phyloP scores from a whole-genome alignment of 2,797 vertebrate species.

The Phoxinus dragarum region DNA sequence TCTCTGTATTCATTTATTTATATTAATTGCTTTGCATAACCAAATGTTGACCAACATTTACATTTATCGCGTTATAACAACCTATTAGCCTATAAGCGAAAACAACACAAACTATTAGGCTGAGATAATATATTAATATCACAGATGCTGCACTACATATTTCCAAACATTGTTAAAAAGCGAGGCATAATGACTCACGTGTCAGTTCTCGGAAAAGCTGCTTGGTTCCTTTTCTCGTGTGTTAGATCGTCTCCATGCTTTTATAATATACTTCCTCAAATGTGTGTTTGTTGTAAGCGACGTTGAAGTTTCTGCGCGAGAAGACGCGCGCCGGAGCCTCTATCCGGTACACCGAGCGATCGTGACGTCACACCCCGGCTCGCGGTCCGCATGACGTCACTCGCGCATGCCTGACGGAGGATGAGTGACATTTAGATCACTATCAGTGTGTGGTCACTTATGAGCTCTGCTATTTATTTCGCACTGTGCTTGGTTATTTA shows the following conservation, averaged over 20 bases:
- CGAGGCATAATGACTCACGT: conserved; percentile 69
- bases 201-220: conserved; percentile 66
- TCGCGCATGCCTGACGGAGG: background rate
- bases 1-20: background rate
- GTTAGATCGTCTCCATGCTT: conserved; percentile 75
- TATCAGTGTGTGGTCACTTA: background rate
- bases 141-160: background rate
- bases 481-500: too few species aligned
- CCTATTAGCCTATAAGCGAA: too few species aligned
- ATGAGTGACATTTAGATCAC: conserved; percentile 1
- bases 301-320: conserved; percentile 69
- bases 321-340: conserved; percentile 61
- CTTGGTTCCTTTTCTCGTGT: conserved; percentile 49
- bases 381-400: conserved; percentile 75
- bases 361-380: conserved; percentile 57
- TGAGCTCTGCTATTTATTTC: background rate
- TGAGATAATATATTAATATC: background rate
- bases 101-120: too few species aligned
- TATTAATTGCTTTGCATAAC: background rate
- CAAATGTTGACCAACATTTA: background rate
- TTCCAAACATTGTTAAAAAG: background rate
- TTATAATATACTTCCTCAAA: conserved; percentile 75
- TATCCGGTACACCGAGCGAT: conserved; percentile 58
- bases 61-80: background rate
- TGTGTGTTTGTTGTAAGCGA: conserved; percentile 64